Evolutionary conservation across 35 echinoderm and acorn worm species (phyloP), one percentile per base, ranked within the genome.

Genomic region (Ptychodera flava): DNA sequence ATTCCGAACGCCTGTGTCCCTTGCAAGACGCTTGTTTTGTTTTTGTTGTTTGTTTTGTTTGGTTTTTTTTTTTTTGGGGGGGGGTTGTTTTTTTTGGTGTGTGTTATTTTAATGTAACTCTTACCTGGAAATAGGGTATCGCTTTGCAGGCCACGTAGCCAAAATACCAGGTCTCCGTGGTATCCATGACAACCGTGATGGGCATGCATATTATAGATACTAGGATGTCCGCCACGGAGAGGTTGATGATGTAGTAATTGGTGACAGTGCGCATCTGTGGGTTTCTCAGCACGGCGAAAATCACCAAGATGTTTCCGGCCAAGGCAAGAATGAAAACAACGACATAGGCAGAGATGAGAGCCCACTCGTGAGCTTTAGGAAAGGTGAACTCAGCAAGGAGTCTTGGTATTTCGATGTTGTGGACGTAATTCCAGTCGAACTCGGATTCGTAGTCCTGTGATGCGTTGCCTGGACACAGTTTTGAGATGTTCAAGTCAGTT

Each of bases 211-310:
- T 36, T 14, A 93, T 36, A 30, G 93, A 86, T 29, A 99, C 89
- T 37, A 99, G 78, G 14, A 99, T 99, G 82, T 99, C 96, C 6
- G 92, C 90, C 0, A 92, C 29, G 37, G 93, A 85, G 14, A 99
- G 84, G 52, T 99, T 99, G 38, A 99, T 88, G 31, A 99, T 99
- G 83, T 99, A 99, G 81, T 92, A 94, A 33, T 99, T 99, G 28
- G 96, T 99, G 16, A 99, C 96, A 0, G 96, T 99, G n/a, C 90
- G 88, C 96, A 99, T 99, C 31, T 99, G 96, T 76, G 94, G 92
- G 77, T 99, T 99, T 38, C 87, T 78, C 16, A 99, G 88, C 0
- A 99, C 91, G 16, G 96, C 93, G 30, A 99, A 79, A 38, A 92
- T 94, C 1, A 99, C 93, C 29, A 99, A 77, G 33, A 88, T 82